These are phyloP conservation scores for Trypoxylus dichotomus DNA, from an alignment of 1,140 invertebrate genomes.

Conservation along the genomic window DNA sequence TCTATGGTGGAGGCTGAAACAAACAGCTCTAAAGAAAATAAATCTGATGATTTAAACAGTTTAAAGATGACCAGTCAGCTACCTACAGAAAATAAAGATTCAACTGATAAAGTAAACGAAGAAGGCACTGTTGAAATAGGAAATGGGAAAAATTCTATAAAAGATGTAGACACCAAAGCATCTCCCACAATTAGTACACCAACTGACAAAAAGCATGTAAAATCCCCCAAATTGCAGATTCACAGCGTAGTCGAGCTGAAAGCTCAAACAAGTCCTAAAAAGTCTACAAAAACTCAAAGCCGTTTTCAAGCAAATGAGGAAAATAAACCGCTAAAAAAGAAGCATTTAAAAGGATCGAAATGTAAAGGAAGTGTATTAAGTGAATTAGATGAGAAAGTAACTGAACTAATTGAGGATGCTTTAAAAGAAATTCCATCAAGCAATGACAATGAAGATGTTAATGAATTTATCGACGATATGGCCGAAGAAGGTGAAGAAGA, in stretches of 20 bases:
- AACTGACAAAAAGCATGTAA: not conserved
- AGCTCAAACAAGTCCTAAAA: not conserved
- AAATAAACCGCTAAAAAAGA: not conserved
- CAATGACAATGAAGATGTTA: constrained; percentile 28
- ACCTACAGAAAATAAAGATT: not conserved
- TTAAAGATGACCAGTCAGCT: not conserved
- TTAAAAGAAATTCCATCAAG: not conserved
- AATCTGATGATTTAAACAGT: not conserved
- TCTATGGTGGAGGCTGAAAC: too few relatives aligned
- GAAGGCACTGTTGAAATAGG: too few relatives aligned
- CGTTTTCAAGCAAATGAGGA: not conserved
- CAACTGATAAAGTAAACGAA: not conserved
- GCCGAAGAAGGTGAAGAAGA: constrained; percentile 46
- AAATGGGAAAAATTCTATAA: too few relatives aligned
- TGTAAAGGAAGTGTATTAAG: not conserved
- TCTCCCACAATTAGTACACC: too few relatives aligned
- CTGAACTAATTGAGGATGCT: constrained; percentile 20
- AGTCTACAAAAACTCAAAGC: not conserved
- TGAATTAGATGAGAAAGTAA: constrained; percentile 11
- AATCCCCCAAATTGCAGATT: not conserved
- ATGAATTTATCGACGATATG: constrained; percentile 38
- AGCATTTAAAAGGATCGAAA: not conserved
- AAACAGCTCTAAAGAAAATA: not conserved
- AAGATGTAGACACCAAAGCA: too few relatives aligned
- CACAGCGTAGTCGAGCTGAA: not conserved